A percentile compares a stretch with the other conserved stretches of the same genome.
These are phyloP conservation scores for Balearica regulorum DNA, from an alignment of 2,797 vertebrate genomes.

Conservation along the genomic window DNA sequence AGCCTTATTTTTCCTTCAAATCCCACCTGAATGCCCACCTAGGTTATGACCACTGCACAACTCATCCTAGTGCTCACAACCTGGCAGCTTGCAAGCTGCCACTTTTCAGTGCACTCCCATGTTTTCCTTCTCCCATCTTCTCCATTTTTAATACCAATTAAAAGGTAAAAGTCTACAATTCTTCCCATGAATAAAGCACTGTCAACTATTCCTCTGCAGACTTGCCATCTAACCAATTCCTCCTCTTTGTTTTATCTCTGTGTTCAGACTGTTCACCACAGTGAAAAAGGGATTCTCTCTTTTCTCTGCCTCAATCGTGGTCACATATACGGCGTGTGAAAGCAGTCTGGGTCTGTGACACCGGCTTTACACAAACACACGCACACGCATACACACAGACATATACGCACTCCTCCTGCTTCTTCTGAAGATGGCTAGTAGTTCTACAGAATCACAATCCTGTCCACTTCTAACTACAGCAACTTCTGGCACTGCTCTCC, in stretches of 20 bases:
- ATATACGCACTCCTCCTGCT: not conserved
- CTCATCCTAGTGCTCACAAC: not conserved
- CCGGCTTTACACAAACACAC: not conserved
- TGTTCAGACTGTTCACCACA: not conserved
- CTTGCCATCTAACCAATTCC: not conserved
- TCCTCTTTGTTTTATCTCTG: not conserved
- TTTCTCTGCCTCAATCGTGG: not conserved
- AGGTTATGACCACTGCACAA: not conserved
- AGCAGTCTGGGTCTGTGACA: not conserved
- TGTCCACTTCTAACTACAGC: not conserved
- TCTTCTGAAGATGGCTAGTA: not conserved
- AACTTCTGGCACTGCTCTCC: not conserved
- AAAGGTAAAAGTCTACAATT: not conserved
- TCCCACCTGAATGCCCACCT: not conserved
- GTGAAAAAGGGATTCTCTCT: not conserved
- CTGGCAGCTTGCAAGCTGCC: not conserved
- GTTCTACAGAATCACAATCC: not conserved
- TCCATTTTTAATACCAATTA: not conserved
- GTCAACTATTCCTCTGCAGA: not conserved
- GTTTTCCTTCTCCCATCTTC: not conserved
- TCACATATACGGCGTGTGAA: not conserved
- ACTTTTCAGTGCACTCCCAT: not conserved
- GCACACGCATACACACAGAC: not conserved
- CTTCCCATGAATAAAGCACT: not conserved
- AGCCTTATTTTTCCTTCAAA: not conserved